These are phyloP conservation scores for Stichopus chloronotus DNA, from an alignment of 35 echinoderm and acorn worm genomes.

Conservation along the genomic window DNA sequence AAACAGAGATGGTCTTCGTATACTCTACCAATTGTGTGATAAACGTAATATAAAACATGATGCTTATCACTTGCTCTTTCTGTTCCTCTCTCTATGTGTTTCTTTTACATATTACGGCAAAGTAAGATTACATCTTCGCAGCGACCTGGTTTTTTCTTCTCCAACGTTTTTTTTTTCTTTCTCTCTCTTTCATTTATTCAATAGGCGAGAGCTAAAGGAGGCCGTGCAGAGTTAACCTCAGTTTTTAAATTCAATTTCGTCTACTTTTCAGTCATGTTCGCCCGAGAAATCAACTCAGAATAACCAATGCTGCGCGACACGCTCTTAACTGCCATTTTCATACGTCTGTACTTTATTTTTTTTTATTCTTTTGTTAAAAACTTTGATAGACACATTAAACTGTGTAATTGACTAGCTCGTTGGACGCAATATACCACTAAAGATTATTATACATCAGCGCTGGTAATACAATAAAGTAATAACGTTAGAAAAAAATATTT, in stretches of 20 bases:
- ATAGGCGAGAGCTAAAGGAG: background rate
- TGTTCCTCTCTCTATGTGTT: background rate
- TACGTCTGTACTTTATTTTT: background rate
- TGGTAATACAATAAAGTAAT: background rate
- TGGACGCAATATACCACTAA: background rate
- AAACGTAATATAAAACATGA: background rate
- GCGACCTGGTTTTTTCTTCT: background rate
- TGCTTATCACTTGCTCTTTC: background rate
- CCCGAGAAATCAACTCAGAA: background rate
- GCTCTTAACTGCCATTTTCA: background rate
- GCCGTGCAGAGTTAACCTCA: background rate
- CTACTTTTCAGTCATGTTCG: background rate
- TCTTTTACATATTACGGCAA: background rate
- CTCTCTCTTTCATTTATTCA: background rate
- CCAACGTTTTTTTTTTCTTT: too few relatives aligned
- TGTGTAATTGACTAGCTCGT: background rate
- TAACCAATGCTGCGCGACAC: background rate
- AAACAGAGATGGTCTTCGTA: background rate
- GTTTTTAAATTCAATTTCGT: background rate
- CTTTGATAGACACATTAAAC: background rate
- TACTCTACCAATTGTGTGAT: background rate
- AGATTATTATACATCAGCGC: background rate
- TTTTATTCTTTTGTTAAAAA: too few relatives aligned
- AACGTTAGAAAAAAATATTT: background rate
- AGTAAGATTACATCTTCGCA: background rate